These are phyloP conservation scores for Tachypleus tridentatus DNA, from an alignment of 1,140 invertebrate species.

Conservation along the genomic window DNA sequence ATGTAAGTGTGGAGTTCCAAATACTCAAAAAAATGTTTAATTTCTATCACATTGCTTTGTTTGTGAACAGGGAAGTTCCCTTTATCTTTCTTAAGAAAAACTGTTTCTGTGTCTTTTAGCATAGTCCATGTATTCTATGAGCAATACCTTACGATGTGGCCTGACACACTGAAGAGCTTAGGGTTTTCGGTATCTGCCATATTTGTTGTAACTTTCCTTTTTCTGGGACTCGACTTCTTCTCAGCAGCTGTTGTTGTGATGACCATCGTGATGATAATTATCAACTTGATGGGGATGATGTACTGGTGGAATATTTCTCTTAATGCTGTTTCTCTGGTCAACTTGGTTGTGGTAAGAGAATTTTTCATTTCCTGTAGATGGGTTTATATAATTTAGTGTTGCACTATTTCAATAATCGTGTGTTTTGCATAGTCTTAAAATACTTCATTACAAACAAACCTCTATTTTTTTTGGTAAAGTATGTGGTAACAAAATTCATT, in stretches of 20 bases:
- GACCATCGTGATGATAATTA: conserved; percentile 40
- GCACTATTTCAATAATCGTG: too few relatives aligned
- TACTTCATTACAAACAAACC: too few relatives aligned
- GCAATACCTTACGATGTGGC: conserved; percentile 43
- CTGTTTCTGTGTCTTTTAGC: conserved; percentile 2
- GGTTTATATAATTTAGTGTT: neutral
- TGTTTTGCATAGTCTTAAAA: too few relatives aligned
- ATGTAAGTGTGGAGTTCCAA: too few relatives aligned
- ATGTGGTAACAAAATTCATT: too few relatives aligned
- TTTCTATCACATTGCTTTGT: too few relatives aligned
- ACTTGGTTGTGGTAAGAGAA: conserved; percentile 44
- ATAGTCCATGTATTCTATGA: conserved; percentile 46
- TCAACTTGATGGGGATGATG: conserved; percentile 44
- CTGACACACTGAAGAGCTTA: conserved; percentile 38
- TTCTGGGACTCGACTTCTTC: conserved; percentile 43
- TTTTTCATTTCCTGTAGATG: neutral
- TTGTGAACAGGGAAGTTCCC: too few relatives aligned
- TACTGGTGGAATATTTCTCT: conserved; percentile 43
- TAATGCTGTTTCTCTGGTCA: conserved; percentile 47
- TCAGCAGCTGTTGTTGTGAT: conserved; percentile 40
- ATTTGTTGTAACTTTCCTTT: conserved; percentile 39
- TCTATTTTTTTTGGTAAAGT: too few relatives aligned
- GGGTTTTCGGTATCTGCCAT: conserved; percentile 38
- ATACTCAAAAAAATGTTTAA: too few relatives aligned
- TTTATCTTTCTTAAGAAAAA: too few relatives aligned